Base-by-base conservation (phyloP, 2,888 invertebrate genomes). In the Corythucha ciliata region DNA sequence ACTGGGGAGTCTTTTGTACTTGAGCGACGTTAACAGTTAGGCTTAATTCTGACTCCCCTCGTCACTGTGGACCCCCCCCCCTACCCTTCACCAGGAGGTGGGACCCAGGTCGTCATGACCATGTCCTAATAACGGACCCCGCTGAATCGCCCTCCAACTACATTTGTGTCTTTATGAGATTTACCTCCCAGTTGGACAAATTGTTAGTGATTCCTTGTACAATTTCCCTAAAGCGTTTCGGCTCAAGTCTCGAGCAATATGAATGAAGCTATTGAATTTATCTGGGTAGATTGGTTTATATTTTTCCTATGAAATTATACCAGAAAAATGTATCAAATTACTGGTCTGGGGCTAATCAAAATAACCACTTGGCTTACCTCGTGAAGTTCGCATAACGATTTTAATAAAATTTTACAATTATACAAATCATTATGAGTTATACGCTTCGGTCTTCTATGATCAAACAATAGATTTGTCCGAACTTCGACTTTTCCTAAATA, bases 151-250 rank as follows among this genome's bases (percentile, higher is more conserved):
- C n/a, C n/a, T n/a, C n/a, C n/a, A n/a, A n/a, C n/a, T n/a, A n/a
- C 18, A 89, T 76, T 62, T 85, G 84, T 64, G 83, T 84, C 55
- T 87, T 88, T 67, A 34, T 18, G 25, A 25, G 49, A 74, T 79
- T 72, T 69, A 86, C 86, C 74, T 78, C 63, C 84, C 87, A 54
- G 74, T 73, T 0, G 68, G 64, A 62, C 87, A 88, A 48, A 85
- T 77, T 12, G 75, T 66, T 0, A 73, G 71, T 0, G 84, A 78
- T 42, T 82, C 72, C 0, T 72, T 67, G 48, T 81, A 70, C 14
- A 88, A 68, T 56, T 81, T 78, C 1, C 78, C 72, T 3, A 88
- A 65, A 2, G 83, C 79, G 0, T 80, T 75, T 64, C 81, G 78
- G 61, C 83, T 78, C 41, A 88, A 68, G 16, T 78, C 73, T 49